Evolutionary conservation across 2,113 vertebrate species (phyloP).

Genomic region (Pedetes capensis): DNA sequence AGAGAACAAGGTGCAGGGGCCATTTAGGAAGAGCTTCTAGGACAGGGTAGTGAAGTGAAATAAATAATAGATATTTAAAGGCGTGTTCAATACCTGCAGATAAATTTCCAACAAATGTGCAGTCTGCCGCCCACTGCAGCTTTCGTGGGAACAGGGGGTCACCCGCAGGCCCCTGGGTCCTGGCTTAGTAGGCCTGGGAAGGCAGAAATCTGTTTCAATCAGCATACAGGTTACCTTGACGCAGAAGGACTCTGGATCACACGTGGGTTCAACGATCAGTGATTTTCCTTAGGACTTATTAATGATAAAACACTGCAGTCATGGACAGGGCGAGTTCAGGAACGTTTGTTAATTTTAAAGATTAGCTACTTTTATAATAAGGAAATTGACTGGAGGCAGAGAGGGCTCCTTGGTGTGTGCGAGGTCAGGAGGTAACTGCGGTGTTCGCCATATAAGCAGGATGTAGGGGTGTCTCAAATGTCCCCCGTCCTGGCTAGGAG

Average conservation of each 20-base stretch:
- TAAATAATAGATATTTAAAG: not conserved
- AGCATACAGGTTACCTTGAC: not conserved
- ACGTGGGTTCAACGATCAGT: not conserved
- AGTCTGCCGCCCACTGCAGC: fast-evolving
- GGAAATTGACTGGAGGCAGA: not conserved
- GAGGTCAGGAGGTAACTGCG: too few species aligned
- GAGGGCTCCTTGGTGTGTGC: too few species aligned
- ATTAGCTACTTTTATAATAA: too few species aligned
- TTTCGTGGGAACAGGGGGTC: too few species aligned
- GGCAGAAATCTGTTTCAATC: not conserved
- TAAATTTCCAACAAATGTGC: fast-evolving
- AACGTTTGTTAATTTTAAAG: not conserved
- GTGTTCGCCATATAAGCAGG: fast-evolving
- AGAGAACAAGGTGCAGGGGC: too few species aligned
- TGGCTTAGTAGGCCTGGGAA: not conserved
- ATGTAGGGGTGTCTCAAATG: fast-evolving
- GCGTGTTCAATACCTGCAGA: fast-evolving
- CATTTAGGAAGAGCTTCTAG: too few species aligned
- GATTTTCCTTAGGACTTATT: not conserved
- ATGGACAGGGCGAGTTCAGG: too few species aligned
- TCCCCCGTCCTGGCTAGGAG: not conserved
- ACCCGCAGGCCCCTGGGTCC: fast-evolving
- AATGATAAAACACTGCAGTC: not conserved
- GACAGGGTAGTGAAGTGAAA: not conserved
- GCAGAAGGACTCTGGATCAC: not conserved